Base-by-base conservation (phyloP, 2,797 vertebrate species). In the Cottoperca gobio region DNA sequence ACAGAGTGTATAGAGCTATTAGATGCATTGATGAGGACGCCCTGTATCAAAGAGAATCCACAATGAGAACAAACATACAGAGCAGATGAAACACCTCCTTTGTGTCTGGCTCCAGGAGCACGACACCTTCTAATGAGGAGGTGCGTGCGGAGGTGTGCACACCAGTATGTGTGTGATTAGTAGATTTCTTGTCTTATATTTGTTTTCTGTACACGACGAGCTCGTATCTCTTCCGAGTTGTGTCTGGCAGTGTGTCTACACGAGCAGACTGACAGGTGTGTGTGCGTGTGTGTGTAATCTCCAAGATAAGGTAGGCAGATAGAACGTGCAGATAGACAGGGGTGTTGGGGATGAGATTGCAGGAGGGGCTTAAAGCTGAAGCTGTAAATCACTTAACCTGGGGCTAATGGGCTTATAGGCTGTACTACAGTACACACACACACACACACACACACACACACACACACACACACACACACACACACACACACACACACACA, bases 301-400 rank as follows among this genome's bases (percentile, higher is more conserved):
- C 75, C 63, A 68, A 86, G 91, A 92, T 91, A 88, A 93, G 84
- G 81, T 82, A 85, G 83, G 80, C 69, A 89, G 89, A 92, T 91
- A 90, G 79, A 79, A 69, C 19, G 52, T 71, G 79, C 81, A 85
- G 91, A 90, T 92, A 89, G 86, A 88, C 87, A 78, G 86, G 79
- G 79, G 77, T 70, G 79, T 86, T 82, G 55, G 83, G 88, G 85
- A 91, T 85, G 87, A 90, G 91, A 90, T 91, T 92, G 88, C 86
- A 83, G 78, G 86, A 86, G 77, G 86, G 78, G 86, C 81, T 93
- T 90, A 91, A 84, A 88, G 82, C 81, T 72, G 86, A 80, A 88
- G 88, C 91, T 93, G 91, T 92, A 93, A 92, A 93, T 92, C 92
- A 92, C 89, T 93, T 92, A 93, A 92, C 92, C 91, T 90, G 87